Evolutionary conservation across 2,888 invertebrate genomes (phyloP).

Genomic region (Lasioglossum leucozonium): DNA sequence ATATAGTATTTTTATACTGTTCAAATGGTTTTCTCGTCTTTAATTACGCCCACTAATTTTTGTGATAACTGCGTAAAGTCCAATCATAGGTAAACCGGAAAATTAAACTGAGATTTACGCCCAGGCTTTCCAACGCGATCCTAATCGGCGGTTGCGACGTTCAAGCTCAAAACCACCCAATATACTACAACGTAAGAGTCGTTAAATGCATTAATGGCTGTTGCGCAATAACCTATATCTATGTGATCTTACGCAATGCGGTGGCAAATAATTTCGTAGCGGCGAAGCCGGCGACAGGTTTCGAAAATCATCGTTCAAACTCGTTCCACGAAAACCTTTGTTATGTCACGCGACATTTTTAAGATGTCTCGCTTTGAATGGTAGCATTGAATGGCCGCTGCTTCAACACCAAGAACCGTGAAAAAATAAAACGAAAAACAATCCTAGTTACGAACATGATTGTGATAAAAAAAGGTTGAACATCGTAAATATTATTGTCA

Average conservation of each 20-base stretch:
- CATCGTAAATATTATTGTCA: neutral
- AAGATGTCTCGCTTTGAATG: neutral
- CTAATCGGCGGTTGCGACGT: constrained; percentile 33
- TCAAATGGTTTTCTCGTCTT: no score
- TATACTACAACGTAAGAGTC: constrained; percentile 56
- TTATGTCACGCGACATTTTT: constrained; percentile 5
- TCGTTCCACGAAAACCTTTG: neutral
- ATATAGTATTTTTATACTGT: no score
- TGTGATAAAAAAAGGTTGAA: neutral
- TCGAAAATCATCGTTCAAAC: constrained; percentile 15
- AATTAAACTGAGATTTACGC: constrained; percentile 42
- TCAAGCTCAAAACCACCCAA: constrained; percentile 59
- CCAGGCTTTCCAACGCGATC: constrained; percentile 9
- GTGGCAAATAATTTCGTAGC: constrained; percentile 48
- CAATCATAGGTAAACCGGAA: neutral
- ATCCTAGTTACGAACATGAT: no score
- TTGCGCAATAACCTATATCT: constrained; percentile 64
- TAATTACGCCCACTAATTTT: no score
- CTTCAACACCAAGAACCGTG: neutral
- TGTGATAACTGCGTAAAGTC: no score
- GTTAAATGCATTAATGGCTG: constrained; percentile 66
- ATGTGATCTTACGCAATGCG: constrained; percentile 61
- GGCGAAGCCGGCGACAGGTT: constrained; percentile 33
- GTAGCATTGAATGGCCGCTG: no score
- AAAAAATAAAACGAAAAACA: neutral